Evolutionary conservation across 2,888 invertebrate species (phyloP).

Genomic region (Strigamia maritima): DNA sequence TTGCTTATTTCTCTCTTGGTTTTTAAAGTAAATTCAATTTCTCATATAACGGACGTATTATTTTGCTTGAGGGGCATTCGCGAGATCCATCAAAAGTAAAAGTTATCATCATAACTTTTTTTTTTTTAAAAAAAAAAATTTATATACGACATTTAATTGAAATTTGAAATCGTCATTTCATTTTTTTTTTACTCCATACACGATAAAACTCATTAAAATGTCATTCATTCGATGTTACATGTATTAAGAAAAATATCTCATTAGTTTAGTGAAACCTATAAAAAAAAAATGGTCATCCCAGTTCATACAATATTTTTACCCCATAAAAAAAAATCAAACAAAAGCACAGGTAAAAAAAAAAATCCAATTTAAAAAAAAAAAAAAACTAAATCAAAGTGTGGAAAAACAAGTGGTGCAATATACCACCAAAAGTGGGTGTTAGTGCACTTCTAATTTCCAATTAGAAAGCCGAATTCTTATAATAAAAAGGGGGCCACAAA

Average conservation of each 20-base stretch:
- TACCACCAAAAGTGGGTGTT: neutral
- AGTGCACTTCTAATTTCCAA: conserved; percentile 16
- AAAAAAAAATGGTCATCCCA: neutral
- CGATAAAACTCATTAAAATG: too few relatives aligned
- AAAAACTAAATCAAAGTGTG: neutral
- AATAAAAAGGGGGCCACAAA: conserved; percentile 4
- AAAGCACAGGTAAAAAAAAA: too few relatives aligned
- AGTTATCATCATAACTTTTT: too few relatives aligned
- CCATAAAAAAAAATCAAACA: too few relatives aligned
- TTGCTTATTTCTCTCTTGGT: neutral
- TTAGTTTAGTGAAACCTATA: neutral
- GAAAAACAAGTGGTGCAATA: neutral
- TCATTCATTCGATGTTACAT: too few relatives aligned
- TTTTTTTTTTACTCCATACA: too few relatives aligned
- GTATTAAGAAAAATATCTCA: neutral
- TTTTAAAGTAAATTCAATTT: neutral
- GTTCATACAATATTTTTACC: neutral
- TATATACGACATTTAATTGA: too few relatives aligned
- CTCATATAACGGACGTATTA: neutral
- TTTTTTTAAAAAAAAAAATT: too few relatives aligned
- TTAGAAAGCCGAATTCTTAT: conserved; percentile 6
- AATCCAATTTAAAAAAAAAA: neutral
- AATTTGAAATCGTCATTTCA: too few relatives aligned
- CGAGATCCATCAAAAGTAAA: neutral
- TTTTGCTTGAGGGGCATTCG: neutral